Conservation (phyloP, 2,113 vertebrate species). For the Nettapus auritus region DNA sequence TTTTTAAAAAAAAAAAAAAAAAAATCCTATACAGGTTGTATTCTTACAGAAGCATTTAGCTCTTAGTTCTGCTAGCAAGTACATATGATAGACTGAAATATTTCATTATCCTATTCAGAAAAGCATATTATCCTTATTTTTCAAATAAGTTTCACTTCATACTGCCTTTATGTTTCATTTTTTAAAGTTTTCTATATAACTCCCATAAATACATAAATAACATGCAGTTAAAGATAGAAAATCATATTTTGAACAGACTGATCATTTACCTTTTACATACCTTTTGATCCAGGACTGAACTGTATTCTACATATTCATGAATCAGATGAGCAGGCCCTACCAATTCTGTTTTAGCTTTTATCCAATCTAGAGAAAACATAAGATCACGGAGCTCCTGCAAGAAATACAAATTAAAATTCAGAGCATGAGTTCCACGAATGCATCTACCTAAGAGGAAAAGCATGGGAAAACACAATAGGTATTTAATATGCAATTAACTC, state of each 20-base stretch:
- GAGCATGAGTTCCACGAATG: not conserved
- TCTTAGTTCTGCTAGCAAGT: not conserved
- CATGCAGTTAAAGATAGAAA: not conserved
- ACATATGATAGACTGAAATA: not conserved
- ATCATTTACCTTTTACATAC: conserved; percentile 74
- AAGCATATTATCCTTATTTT: not conserved
- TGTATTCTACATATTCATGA: conserved; percentile 92
- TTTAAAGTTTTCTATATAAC: not conserved
- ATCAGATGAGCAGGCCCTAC: conserved; percentile 93
- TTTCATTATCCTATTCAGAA: not conserved
- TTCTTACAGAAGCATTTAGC: not conserved
- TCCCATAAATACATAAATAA: not conserved
- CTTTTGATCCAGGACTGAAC: conserved; percentile 90
- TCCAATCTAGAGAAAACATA: conserved; percentile 96
- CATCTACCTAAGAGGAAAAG: not conserved
- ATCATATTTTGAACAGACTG: not conserved
- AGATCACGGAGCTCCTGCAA: conserved; percentile 88
- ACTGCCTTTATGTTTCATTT: not conserved
- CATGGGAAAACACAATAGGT: not conserved
- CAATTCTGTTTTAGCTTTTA: conserved; percentile 88
- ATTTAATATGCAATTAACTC: not conserved
- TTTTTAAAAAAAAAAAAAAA: no score
- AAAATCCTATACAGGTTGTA: not conserved
- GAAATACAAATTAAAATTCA: conserved; percentile 45
- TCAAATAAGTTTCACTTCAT: not conserved